phyloP scores from a whole-genome alignment of 1,140 invertebrate species.

The Halesus radiatus region DNA sequence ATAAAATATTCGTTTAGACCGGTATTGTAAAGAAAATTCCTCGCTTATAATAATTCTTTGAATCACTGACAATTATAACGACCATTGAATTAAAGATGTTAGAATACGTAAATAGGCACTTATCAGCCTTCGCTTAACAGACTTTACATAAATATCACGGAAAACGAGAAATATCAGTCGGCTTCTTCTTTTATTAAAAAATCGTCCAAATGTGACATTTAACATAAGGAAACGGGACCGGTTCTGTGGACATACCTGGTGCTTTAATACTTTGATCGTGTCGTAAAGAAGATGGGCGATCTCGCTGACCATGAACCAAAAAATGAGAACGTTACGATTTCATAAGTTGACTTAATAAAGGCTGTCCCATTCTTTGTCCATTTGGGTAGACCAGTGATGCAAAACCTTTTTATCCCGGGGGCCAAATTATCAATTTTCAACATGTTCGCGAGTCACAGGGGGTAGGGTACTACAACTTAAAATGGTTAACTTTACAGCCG shows the following conservation, averaged over 20 bases:
- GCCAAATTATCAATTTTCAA: no score
- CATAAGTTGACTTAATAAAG: neutral
- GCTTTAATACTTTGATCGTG: neutral
- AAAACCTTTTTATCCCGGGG: no score
- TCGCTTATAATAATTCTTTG: neutral
- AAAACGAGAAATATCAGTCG: neutral
- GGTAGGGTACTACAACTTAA: no score
- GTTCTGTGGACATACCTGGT: neutral
- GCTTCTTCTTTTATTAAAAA: neutral
- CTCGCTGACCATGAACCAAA: slow-evolving; percentile 35
- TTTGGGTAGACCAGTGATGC: no score
- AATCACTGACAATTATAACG: neutral
- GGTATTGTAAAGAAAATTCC: no score
- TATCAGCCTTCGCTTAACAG: no score
- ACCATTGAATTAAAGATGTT: no score
- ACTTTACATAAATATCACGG: neutral
- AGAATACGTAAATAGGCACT: no score
- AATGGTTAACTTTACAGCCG: no score
- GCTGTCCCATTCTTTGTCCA: no score
- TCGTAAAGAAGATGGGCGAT: slow-evolving; percentile 18
- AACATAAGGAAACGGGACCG: neutral
- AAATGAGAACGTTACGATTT: slow-evolving; percentile 8
- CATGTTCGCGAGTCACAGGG: no score
- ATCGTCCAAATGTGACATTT: slow-evolving; percentile 35
- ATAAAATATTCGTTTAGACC: no score